Percentiles rank a stretch among this genome's conserved stretches.
Conservation (phyloP, 2,797 vertebrate genomes). For the Manis crassicaudata region DNA sequence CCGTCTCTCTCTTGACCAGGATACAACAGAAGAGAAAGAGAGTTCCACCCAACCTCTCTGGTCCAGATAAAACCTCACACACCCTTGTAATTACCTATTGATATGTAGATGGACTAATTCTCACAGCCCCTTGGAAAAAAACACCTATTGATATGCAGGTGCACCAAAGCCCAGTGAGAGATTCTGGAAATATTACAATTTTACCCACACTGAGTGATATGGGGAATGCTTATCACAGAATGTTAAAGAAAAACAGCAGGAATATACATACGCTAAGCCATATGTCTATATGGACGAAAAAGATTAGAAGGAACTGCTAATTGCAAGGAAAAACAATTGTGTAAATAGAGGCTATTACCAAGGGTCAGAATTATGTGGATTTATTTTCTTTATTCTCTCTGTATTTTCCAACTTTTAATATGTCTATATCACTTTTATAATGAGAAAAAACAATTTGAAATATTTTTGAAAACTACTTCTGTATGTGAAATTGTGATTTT, state of each 20-base stretch:
- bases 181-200: too few relatives aligned
- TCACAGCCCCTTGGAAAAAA: too few relatives aligned
- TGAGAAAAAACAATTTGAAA: background rate
- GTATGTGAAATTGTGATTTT: background rate
- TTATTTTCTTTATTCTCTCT: constrained; percentile 8
- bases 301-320: background rate
- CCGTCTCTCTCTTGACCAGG: too few relatives aligned
- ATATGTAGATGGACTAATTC: too few relatives aligned
- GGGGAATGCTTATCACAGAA: background rate
- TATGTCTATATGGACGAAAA: background rate
- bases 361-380: background rate
- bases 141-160: too few relatives aligned
- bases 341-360: background rate
- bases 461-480: constrained; percentile 14
- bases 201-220: background rate
- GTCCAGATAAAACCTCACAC: too few relatives aligned
- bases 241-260: background rate
- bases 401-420: constrained; percentile 30
- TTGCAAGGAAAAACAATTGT: background rate
- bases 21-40: too few relatives aligned
- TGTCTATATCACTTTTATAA: background rate
- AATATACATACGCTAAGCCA: background rate
- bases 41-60: too few relatives aligned
- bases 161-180: too few relatives aligned
- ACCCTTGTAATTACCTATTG: too few relatives aligned